Evolutionary conservation across 2,888 invertebrate species (phyloP), one percentile per base, ranked within the genome.

Genomic region (Poecilobothrus nobilitatus): DNA sequence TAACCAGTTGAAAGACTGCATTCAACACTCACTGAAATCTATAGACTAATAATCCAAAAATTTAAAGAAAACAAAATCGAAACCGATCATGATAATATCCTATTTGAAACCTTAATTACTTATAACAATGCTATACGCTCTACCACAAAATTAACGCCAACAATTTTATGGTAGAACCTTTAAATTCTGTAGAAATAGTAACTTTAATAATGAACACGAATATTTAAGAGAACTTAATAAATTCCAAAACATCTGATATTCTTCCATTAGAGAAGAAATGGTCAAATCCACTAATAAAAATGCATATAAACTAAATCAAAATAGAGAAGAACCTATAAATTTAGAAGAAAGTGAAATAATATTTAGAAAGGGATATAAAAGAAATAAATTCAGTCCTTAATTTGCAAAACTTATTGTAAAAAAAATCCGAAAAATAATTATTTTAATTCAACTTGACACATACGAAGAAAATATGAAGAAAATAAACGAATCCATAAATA

Each of bases 211-310:
- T 37, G 34, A 64, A 21, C 67, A 67, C 10, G 67, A 67, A 64
- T 67, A 37, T 15, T 15, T 67, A 63, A 18, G 8, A 65, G 44
- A 68, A 68, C 37, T 68, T 5, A 33, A 61, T n/a, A 18, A 61
- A 65, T 66, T 33, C 34, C 44, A 68, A 53, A 21, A 15, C 34
- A 44, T 53, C 65, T 12, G 61, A 33, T 68, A 68, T 15, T n/a
- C 65, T 53, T 53, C 53, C 21, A 53, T 65, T n/a, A 68, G 61
- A 27, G 37, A 64, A 1, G 15, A 53, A 21, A 27, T 44, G 21
- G 53, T 53, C 27, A 15, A 65, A 21, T 9, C 10, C 22, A 53
- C 27, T 7, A 27, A 33, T 1, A 68, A 66, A 63, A 20, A 44
- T 65, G 44, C 53, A 37, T 37, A 67, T 18, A 67, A 67, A 21